Percentiles rank a stretch among this genome's conserved stretches.
Conservation (phyloP, 2,113 vertebrate genomes). For the Cheilinus undulatus region DNA sequence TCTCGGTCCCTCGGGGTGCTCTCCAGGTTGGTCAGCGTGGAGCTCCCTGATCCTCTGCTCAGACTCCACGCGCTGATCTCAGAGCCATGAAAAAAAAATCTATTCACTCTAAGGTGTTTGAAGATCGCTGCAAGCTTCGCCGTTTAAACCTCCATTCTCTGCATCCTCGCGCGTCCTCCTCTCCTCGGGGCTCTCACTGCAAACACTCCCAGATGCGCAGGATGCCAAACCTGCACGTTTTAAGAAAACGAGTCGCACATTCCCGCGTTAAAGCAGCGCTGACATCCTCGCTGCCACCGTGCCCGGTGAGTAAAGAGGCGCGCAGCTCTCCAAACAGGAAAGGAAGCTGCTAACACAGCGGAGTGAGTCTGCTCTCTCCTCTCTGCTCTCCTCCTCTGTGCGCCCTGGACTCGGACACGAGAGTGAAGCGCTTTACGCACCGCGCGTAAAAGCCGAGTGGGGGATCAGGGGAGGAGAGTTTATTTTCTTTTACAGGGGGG, state of each 20-base stretch:
- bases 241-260: not conserved
- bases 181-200: not conserved
- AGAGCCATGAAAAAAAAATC: too few relatives aligned
- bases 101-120: not conserved
- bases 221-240: not conserved
- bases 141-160: conserved; percentile 35
- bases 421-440: conserved; percentile 56
- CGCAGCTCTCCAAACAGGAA: not conserved
- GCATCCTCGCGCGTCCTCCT: conserved; percentile 1
- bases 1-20: not conserved
- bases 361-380: not conserved
- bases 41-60: not conserved
- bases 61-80: too few relatives aligned
- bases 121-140: not conserved
- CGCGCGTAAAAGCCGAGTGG: conserved; percentile 35
- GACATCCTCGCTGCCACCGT: not conserved
- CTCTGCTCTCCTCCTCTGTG: conserved; percentile 2
- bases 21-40: not conserved
- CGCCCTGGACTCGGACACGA: conserved; percentile 42
- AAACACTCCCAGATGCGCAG: not conserved
- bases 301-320: not conserved
- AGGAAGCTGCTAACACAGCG: not conserved
- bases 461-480: conserved; percentile 18
- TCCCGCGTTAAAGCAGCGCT: not conserved
- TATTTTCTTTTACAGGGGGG: not conserved